Percentiles rank a stretch among this genome's conserved stretches.
These are phyloP conservation scores for Sturnus vulgaris DNA, from an alignment of 2,113 vertebrate species.

Conservation along the genomic window DNA sequence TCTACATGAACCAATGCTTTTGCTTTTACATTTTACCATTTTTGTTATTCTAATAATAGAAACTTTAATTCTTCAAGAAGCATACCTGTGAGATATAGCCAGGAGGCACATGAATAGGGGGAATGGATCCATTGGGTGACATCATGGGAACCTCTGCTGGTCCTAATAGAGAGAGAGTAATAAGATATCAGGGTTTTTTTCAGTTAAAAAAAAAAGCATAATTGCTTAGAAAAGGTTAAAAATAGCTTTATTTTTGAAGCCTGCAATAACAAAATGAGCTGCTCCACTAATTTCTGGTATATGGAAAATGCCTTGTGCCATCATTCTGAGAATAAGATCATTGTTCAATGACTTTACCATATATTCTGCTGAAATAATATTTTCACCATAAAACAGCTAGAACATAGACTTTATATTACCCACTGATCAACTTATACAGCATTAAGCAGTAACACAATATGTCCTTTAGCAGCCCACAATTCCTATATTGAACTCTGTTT, in stretches of 20 bases:
- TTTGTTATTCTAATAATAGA: background rate
- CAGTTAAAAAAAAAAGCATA: background rate
- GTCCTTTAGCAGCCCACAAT: conserved; percentile 53
- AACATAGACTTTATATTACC: conserved; percentile 34
- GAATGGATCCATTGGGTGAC: conserved; percentile 98
- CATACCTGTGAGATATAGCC: conserved; percentile 98
- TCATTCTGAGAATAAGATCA: conserved; percentile 35
- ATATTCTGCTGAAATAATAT: conserved; percentile 42
- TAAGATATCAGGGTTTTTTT: background rate
- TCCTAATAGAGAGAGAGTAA: conserved; percentile 70
- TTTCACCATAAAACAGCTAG: conserved; percentile 49
- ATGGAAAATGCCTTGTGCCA: conserved; percentile 34
- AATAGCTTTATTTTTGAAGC: conserved; percentile 17
- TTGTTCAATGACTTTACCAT: conserved; percentile 52
- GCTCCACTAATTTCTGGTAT: conserved; percentile 8
- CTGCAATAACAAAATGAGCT: conserved; percentile 25
- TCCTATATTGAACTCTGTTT: conserved; percentile 35
- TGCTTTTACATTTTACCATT: background rate
- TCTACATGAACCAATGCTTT: background rate
- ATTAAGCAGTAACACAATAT: conserved; percentile 50
- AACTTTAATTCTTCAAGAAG: background rate
- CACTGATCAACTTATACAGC: conserved; percentile 41
- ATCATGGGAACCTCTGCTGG: conserved; percentile 99
- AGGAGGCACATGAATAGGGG: conserved; percentile 95
- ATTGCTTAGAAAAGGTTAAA: conserved; percentile 11